These are phyloP conservation scores for Ochropleura leucogaster DNA, from an alignment of 2,888 invertebrate species.

Conservation along the genomic window DNA sequence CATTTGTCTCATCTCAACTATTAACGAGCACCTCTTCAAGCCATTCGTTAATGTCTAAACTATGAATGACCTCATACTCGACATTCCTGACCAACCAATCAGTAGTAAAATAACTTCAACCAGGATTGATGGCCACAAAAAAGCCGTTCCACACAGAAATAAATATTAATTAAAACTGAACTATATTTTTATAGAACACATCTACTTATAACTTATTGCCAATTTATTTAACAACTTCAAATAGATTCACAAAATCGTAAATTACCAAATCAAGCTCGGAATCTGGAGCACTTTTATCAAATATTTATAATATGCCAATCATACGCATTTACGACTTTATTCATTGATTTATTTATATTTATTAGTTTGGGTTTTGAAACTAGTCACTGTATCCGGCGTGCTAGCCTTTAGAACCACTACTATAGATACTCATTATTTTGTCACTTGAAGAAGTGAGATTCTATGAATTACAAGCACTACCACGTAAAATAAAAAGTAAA, in stretches of 20 bases:
- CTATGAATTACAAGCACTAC: not conserved
- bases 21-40: constrained; percentile 36
- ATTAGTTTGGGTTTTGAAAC: constrained; percentile 70
- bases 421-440: constrained; percentile 38
- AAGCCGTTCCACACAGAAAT: constrained; percentile 41
- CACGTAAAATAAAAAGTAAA: not conserved
- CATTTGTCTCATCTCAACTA: constrained; percentile 39
- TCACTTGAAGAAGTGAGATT: constrained; percentile 21
- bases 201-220: constrained; percentile 55
- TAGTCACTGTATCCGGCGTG: constrained; percentile 69
- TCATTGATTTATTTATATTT: constrained; percentile 74
- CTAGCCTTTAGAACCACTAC: constrained; percentile 47
- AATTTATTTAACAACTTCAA: constrained; percentile 65
- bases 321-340: constrained; percentile 75
- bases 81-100: constrained; percentile 46
- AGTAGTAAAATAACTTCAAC: constrained; percentile 24
- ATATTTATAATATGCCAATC: constrained; percentile 76
- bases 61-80: constrained; percentile 29
- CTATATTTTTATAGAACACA: constrained; percentile 47
- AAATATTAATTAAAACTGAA: constrained; percentile 56
- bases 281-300: constrained; percentile 75
- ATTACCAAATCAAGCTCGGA: constrained; percentile 67
- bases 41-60: constrained; percentile 57
- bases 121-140: constrained; percentile 58
- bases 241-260: constrained; percentile 69